Conservation (phyloP, 2,797 vertebrate species). For the Yasuhikotakia modesta region DNA sequence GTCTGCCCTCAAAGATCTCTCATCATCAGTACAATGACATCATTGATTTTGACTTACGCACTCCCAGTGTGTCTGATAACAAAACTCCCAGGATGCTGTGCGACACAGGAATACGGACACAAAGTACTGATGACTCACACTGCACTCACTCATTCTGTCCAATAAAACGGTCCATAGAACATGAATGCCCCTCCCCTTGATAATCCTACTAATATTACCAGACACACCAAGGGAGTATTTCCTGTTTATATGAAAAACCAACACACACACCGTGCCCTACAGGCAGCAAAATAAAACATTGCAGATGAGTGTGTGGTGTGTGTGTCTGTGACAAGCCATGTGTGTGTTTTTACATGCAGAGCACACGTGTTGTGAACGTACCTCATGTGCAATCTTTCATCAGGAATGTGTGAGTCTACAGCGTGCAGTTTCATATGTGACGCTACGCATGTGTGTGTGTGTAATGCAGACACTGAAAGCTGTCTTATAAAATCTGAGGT, state of each 20-base stretch:
- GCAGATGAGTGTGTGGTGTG: conserved; percentile 16
- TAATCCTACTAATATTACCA: not conserved
- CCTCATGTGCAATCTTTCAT: conserved; percentile 18
- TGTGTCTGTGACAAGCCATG: conserved; percentile 32
- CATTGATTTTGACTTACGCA: too few species aligned
- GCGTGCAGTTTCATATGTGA: too few species aligned
- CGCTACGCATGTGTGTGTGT: conserved; percentile 15
- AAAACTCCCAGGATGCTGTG: conserved; percentile 21
- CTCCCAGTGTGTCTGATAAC: conserved; percentile 5
- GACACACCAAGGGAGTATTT: not conserved
- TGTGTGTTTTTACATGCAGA: not conserved
- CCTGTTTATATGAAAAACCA: not conserved
- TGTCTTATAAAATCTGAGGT: conserved; percentile 52
- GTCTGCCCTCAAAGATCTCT: conserved; percentile 50
- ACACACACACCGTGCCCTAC: too few species aligned
- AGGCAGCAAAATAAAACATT: too few species aligned
- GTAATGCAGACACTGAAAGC: conserved; percentile 61
- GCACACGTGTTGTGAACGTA: not conserved
- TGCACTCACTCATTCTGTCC: not conserved
- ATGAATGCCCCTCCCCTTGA: not conserved
- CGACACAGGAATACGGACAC: not conserved
- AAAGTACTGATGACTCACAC: not conserved
- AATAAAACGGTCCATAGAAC: not conserved
- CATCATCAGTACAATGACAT: too few species aligned
- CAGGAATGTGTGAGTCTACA: not conserved